Percentiles rank a stretch among this genome's conserved stretches.
phyloP scores from a whole-genome alignment of 2,113 vertebrate species.

The Oryzias curvinotus region DNA sequence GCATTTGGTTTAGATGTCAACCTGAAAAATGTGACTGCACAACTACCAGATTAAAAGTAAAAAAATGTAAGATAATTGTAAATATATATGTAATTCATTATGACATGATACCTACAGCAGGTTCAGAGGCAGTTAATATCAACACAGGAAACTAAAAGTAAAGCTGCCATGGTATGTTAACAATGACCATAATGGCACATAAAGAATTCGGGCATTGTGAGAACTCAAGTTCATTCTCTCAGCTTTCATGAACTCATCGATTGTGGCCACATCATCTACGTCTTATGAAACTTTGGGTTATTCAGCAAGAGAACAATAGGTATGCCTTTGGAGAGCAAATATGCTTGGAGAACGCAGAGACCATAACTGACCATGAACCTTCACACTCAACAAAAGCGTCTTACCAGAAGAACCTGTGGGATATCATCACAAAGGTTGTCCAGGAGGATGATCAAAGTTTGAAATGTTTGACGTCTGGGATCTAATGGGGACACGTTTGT shows the following conservation, averaged over 20 bases:
- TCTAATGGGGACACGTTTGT: background rate
- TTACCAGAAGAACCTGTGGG: background rate
- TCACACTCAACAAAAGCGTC: too few relatives aligned
- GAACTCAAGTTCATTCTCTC: background rate
- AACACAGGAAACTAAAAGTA: too few relatives aligned
- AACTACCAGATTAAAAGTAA: too few relatives aligned
- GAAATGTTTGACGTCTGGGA: background rate
- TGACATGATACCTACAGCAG: too few relatives aligned
- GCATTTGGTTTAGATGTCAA: too few relatives aligned
- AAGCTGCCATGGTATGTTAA: too few relatives aligned
- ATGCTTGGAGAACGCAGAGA: constrained; percentile 38
- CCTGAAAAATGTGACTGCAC: too few relatives aligned
- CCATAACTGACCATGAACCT: constrained; percentile 24
- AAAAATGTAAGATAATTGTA: too few relatives aligned
- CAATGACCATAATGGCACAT: too few relatives aligned
- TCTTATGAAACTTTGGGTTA: constrained; percentile 46
- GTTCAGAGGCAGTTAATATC: too few relatives aligned
- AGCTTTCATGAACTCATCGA: constrained; percentile 15
- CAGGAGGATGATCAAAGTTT: background rate
- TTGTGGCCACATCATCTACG: constrained; percentile 28
- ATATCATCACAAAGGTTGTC: background rate
- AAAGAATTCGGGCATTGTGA: background rate
- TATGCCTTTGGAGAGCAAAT: constrained; percentile 37
- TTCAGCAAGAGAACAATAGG: constrained; percentile 50
- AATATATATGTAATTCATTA: too few relatives aligned